These are phyloP conservation scores for Silurus asotus DNA, from an alignment of 2,113 vertebrate genomes.

Conservation along the genomic window DNA sequence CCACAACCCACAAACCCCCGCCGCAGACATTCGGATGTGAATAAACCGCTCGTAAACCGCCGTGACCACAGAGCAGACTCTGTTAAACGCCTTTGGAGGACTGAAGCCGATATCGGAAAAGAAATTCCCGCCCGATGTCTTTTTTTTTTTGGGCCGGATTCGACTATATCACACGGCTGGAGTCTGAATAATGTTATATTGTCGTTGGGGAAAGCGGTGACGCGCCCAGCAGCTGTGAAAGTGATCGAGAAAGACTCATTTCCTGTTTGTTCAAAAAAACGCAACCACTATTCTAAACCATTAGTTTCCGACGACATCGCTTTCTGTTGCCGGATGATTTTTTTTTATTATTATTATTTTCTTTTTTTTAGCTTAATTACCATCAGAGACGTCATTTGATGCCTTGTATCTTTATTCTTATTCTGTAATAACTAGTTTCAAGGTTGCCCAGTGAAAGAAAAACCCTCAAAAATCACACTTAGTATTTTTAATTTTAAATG, in stretches of 20 bases:
- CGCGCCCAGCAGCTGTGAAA: not conserved
- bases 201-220: not conserved
- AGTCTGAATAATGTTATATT: not conserved
- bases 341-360: no score
- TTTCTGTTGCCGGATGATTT: not conserved
- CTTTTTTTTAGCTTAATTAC: no score
- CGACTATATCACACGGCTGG: not conserved
- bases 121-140: no score
- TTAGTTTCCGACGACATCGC: not conserved
- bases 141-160: not conserved
- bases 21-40: not conserved
- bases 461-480: no score
- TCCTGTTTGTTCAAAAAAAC: not conserved
- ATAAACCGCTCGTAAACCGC: slow-evolving; percentile 2
- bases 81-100: not conserved
- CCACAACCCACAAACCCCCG: slow-evolving; percentile 8
- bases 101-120: not conserved
- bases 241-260: not conserved
- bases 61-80: not conserved
- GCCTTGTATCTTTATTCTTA: no score
- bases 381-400: no score
- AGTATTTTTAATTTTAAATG: no score
- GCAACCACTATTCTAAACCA: not conserved
- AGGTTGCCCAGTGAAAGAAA: no score
- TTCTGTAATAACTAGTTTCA: no score